These are phyloP conservation scores for Nothobranchius kuhntae DNA, from an alignment of 2,113 vertebrate species.

Conservation along the genomic window DNA sequence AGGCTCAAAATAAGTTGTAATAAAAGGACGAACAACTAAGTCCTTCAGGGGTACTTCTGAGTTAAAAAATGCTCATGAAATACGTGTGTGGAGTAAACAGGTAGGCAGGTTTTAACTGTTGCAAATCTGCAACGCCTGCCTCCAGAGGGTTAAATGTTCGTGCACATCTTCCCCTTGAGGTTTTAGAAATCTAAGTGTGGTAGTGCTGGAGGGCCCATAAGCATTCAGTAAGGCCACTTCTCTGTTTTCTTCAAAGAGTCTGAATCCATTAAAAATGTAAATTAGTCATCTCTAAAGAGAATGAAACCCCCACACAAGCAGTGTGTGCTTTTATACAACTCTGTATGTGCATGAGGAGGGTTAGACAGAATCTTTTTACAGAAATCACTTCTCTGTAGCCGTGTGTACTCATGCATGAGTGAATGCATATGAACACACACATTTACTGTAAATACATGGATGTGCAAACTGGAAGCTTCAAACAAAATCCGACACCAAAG, in stretches of 20 bases:
- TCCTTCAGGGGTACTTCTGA: too few species aligned
- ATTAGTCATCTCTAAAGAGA: slow-evolving; percentile 62
- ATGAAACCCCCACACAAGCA: slow-evolving; percentile 41
- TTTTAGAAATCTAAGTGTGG: slow-evolving; percentile 26
- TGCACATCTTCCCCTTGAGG: slow-evolving; percentile 34
- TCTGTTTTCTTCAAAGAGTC: slow-evolving; percentile 54
- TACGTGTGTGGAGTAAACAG: too few species aligned
- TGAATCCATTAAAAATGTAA: slow-evolving; percentile 69
- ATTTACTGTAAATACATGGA: slow-evolving; percentile 33
- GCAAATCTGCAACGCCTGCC: too few species aligned
- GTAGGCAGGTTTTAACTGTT: too few species aligned
- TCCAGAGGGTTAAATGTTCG: slow-evolving; percentile 33
- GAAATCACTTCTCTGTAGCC: slow-evolving; percentile 35
- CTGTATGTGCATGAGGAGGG: not conserved
- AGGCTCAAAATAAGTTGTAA: too few species aligned
- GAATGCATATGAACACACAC: slow-evolving; percentile 1
- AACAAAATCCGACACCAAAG: slow-evolving; percentile 27
- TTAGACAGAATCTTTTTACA: slow-evolving; percentile 11
- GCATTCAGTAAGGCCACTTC: slow-evolving; percentile 45
- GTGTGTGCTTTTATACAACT: slow-evolving; percentile 17
- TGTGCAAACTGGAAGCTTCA: slow-evolving; percentile 42
- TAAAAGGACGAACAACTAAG: too few species aligned
- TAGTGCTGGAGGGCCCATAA: slow-evolving; percentile 21
- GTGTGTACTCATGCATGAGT: slow-evolving; percentile 13
- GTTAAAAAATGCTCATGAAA: too few species aligned